phyloP scores from a whole-genome alignment of 2,113 vertebrate genomes.

The Sinosuthora webbiana region DNA sequence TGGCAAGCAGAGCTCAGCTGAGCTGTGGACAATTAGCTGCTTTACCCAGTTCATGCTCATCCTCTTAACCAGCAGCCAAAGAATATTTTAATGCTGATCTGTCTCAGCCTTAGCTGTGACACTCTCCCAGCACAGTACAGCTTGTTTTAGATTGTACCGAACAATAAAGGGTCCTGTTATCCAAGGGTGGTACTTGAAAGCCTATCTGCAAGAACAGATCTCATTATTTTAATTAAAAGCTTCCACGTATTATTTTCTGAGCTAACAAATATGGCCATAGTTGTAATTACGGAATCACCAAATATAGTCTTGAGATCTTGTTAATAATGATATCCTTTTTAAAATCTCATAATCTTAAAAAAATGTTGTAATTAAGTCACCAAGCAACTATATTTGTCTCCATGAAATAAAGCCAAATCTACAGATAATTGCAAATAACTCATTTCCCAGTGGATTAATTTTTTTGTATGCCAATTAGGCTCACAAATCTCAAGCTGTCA shows the following conservation, averaged over 20 bases:
- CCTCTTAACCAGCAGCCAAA: background rate
- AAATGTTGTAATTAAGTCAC: constrained; percentile 59
- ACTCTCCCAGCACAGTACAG: background rate
- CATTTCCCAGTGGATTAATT: constrained; percentile 39
- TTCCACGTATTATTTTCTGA: constrained; percentile 55
- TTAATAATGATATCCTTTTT: constrained; percentile 57
- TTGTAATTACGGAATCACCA: constrained; percentile 58
- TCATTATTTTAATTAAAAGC: constrained; percentile 63
- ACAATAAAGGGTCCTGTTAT: constrained; percentile 14
- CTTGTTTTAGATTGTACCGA: background rate
- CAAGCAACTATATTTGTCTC: constrained; percentile 63
- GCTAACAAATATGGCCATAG: constrained; percentile 42
- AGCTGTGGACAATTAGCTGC: background rate
- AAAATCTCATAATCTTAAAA: constrained; percentile 60
- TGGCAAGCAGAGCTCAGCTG: background rate
- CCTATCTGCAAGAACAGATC: constrained; percentile 25
- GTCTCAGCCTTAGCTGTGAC: background rate
- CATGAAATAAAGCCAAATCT: constrained; percentile 66
- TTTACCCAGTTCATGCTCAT: background rate
- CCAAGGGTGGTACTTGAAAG: constrained; percentile 32
- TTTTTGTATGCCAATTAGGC: constrained; percentile 58
- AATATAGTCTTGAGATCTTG: constrained; percentile 51
- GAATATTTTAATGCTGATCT: background rate
- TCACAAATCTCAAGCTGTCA: constrained; percentile 68
- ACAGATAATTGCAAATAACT: constrained; percentile 65